Base-by-base conservation (phyloP, 2,888 invertebrate genomes). In the Julus scandinavius region DNA sequence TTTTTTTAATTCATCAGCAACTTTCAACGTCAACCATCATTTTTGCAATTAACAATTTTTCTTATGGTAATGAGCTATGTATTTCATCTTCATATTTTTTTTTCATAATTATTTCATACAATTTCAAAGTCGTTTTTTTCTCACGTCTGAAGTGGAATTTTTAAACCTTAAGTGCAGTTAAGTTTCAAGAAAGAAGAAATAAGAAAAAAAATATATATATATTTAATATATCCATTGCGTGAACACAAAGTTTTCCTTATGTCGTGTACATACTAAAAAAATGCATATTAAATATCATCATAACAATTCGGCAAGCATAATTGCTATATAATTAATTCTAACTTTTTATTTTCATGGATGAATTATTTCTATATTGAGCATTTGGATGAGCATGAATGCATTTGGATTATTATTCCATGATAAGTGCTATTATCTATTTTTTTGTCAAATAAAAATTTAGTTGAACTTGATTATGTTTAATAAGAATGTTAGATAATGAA, bases 391-490 rank as follows among this genome's bases (percentile, higher is more conserved):
- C 80, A 15, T 38, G 80, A 38, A 2, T 80, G 80, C 38, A 80
- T 15, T 29, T 29, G 63, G 11, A 80, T 80, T 11, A 80, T 80
- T 13, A 38, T 38, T 13, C 38, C 38, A 20, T 72, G 13, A 40
- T 38, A 29, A 13, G 15, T 15, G 29, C 11, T 80, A 38, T 80
- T 13, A 13, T 80, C 4, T 15, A 80, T 38, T 80, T 80, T 40
- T 72, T 29, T 29, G 9, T 2, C 9, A 38, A 80, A 20, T n/a
- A 29, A 29, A 72, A 72, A 40, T 38, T 80, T 13, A 38, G 15
- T 15, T 80, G 80, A 80, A 80, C 80, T 80, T 80, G 72, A 80
- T 80, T 40, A 80, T 80, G 80, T 38, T 38, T 15, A 29, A 29
- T 29, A 80, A 38, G 38, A 80, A 80, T 80, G 38, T 80, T 80